Base-by-base conservation (phyloP, 2,888 invertebrate species). In the Balanococcus diminutus region DNA sequence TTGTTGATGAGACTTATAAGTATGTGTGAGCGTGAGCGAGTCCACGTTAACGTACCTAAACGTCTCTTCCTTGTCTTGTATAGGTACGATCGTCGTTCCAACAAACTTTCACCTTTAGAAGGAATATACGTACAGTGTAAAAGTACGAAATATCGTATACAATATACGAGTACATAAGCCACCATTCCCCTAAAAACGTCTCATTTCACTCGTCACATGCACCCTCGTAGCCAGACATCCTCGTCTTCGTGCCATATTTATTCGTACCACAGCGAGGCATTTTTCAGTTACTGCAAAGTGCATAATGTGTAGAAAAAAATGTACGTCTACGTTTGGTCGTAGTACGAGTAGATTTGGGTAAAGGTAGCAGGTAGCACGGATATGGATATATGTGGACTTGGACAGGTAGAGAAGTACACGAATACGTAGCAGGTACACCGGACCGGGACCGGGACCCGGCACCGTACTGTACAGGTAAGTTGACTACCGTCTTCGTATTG, bases 401-500 rank as follows among this genome's bases (percentile, higher is more conserved):
- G 14, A 75, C 5, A 32, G 8, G n/a, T 75, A 75, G 6, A 0
- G n/a, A n/a, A n/a, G 28, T 25, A 67, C 67, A 28, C n/a, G n/a
- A n/a, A n/a, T n/a, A 61, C 61, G 19, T 67, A 67, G 28, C 28
- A 5, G 61, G 3, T 25, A 67, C 28, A 28, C 25, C 6, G 32
- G 5, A 28, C 28, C 28, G 28, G 61, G 2, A 16, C 8, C 36
- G 36, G 36, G 4, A 36, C 8, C 51, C 51, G 67, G 28, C 67
- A 25, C 28, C 75, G 32, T 11, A 32, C 32, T 32, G 32, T 28
- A 36, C 75, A 75, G 75, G 75, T 75, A 75, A n/a, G 75, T 32
- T 28, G 75, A 75, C 75, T 75, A 75, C 75, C 75, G 75, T 75
- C 75, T 22, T 75, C 75, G 75, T 75, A 32, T 75, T 75, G 75